Conservation (phyloP, 2,113 vertebrate genomes). For the Sinocyclocheilus anophthalmus region DNA sequence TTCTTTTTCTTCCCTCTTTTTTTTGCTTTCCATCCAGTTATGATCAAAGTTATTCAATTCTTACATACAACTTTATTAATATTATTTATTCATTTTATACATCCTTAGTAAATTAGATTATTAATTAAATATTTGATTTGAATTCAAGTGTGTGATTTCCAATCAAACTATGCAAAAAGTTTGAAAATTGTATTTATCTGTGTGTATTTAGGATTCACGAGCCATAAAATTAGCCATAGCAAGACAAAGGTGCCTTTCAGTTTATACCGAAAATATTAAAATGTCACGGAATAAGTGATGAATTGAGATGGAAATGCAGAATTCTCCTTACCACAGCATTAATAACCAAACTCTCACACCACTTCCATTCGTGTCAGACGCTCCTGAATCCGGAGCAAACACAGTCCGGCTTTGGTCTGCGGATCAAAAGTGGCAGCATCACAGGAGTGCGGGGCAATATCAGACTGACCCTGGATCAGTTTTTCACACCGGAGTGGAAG, state of each 20-base stretch:
- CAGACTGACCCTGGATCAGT: not conserved
- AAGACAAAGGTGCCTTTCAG: not conserved
- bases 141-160: not conserved
- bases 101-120: not conserved
- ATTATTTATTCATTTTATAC: too few relatives aligned
- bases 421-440: slow-evolving; percentile 68
- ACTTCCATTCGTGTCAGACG: not conserved
- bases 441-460: slow-evolving; percentile 61
- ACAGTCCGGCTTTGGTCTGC: not conserved
- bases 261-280: not conserved
- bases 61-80: too few relatives aligned
- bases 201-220: not conserved
- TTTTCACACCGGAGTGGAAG: slow-evolving; percentile 69
- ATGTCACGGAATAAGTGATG: not conserved
- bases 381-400: not conserved
- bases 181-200: not conserved
- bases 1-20: too few relatives aligned
- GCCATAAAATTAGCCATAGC: not conserved
- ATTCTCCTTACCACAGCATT: not conserved
- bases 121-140: not conserved
- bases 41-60: too few relatives aligned
- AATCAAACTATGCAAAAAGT: not conserved
- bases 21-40: too few relatives aligned
- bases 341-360: not conserved
- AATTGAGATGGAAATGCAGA: not conserved